Evolutionary conservation across 1,140 invertebrate species (phyloP), one percentile per base, ranked within the genome.

Genomic region (Hirudo medicinalis): DNA sequence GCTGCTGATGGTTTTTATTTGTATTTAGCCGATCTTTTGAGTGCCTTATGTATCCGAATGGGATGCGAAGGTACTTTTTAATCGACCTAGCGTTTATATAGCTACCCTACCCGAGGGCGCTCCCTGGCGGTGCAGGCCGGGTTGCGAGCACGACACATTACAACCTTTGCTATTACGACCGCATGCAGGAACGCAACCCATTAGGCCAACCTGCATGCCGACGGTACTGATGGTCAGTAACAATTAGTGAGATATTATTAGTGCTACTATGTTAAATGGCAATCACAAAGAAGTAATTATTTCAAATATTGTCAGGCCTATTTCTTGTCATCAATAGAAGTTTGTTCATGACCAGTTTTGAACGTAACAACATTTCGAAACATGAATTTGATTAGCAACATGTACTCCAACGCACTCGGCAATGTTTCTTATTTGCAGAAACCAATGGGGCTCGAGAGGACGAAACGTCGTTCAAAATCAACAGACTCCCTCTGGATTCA

Each of bases 401-500:
- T 60, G 4, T 27, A 22, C 20, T 63, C 11, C 6, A 22, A 63
- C 0, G 1, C 11, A 63, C 43, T 49, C 0, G 13, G 43, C 11
- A 63, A 13, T 32, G 19, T 15, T 32, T 32, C 1, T 25, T 22
- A 63, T 32, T 22, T 32, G 6, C 57, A 63, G 57, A 63, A 63
- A 63, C 57, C 57, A 32, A 63, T 63, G 57, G 57, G 22, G 17
- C 57, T 63, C 17, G 57, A 63, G 29, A 63, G 13, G 29, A 63
- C 22, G 8, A 63, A 32, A 32, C 22, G 57, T 25, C 22, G 57
- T 25, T 63, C 57, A 9, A 63, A 63, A n/a, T 63, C 57, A 13
- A 63, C 57, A 32, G 57, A 63, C 57, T 22, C 57, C 29, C 57
- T 63, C 22, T 63, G 57, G 57, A 63, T 49, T 49, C 43, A 49